Evolutionary conservation across 2,888 invertebrate species (phyloP), one percentile per base, ranked within the genome.

Genomic region (Aplocera efformata): DNA sequence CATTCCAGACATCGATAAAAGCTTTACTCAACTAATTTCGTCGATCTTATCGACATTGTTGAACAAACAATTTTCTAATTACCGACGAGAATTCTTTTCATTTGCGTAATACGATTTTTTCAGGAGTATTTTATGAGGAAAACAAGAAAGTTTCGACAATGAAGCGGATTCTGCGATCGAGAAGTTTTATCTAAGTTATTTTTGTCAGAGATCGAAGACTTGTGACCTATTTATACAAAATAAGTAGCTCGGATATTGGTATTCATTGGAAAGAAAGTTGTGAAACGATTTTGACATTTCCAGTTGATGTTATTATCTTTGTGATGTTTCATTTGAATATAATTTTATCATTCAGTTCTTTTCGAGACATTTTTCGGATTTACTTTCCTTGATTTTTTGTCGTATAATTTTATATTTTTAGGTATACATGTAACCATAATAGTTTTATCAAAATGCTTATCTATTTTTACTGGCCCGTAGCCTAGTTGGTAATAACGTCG

Each of bases 51-150:
- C 39, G 46, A 34, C 46, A 38, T 50, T 56, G 51, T 56, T 56
- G 42, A 37, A 42, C 48, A 53, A 56, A 53, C 53, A 56, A 53
- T 53, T 50, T 50, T 44, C 36, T 51, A 53, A 52, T 55, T 40
- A 46, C 50, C 17, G 29, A 32, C 36, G 38, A 45, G 40, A 44
- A 45, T 46, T 49, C 41, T 50, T 46, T 50, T 44, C 34, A 37
- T 46, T 46, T 46, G 29, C 34, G 33, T 22, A 46, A 37, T 35
- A 31, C 36, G 24, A 32, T 46, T 48, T 44, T 53, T 53, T 43
- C 41, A 43, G 37, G 31, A 45, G 30, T 34, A 44, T 49, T 44
- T 44, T 42, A 46, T 32, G 38, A 44, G 34, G 34, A 47, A 43
- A 52, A 37, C 26, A 32, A 30, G 26, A 33, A 42, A 42, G 44